Base-by-base conservation (phyloP, 1,140 invertebrate genomes). In the Brachionus koreanus region DNA sequence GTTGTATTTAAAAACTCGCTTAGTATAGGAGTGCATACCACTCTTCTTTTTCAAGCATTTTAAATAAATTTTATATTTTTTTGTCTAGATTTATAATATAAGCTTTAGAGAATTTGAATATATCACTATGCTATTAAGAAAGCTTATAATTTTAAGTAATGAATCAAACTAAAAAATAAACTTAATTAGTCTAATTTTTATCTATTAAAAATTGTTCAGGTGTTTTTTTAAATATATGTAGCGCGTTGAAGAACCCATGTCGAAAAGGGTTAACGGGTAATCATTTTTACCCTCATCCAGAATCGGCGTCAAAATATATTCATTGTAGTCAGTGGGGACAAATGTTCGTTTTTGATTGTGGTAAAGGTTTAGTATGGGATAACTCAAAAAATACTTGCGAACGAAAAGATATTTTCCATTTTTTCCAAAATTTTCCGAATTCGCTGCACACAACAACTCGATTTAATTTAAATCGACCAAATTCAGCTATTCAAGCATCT, bases 291-390 rank as follows among this genome's bases (percentile, higher is more conserved):
- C 19, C 39, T 13, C 69, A 74, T 46, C 69, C 69, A 25, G 69
- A 74, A 25, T 74, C 69, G 7, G 6, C 19, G 10, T 25, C n/a
- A 12, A 74, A 74, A 74, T 74, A 74, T 25, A 74, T 74, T 25
- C 69, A 74, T 25, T 74, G 69, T 29, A 74, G 39, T 4, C 69
- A 74, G 46, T 74, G 69, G 69, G 69, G 69, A 25, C 69, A 74
- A 74, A 74, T 74, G 69, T 74, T 74, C 25, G 69, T 46, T 3
- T 74, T 74, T 13, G 10, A 23, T 74, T 74, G 69, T 46, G 39
- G 39, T 13, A 16, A 74, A 29, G 69, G 69, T 39, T 25, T 74
- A 13, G 37, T 74, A 10, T 74, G 69, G 69, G 42, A 74, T 74
- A 25, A 5, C 5, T 19, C 33, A 74, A 46, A 43, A 29, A 6